Evolutionary conservation across 2,113 vertebrate genomes (phyloP).

Genomic region (Oceanodroma tethys): DNA sequence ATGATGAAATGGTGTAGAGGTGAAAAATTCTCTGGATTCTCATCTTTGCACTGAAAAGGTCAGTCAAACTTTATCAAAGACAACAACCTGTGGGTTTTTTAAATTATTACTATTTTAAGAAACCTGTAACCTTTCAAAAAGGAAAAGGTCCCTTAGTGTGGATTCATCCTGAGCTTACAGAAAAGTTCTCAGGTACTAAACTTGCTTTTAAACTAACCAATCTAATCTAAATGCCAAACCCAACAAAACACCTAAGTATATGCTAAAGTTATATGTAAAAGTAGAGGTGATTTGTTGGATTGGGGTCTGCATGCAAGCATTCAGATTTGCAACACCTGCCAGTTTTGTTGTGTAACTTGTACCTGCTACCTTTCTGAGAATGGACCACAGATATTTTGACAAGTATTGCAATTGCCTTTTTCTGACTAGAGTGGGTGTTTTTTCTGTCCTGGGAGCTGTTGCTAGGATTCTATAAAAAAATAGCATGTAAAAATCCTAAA

Average conservation of each 20-base stretch:
- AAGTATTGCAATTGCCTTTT: neutral
- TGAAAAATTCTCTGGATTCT: neutral
- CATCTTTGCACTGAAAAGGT: neutral
- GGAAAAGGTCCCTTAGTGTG: neutral
- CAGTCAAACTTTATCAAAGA: neutral
- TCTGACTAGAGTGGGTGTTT: too few species aligned
- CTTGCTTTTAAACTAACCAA: neutral
- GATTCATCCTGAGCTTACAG: neutral
- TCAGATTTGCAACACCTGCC: neutral
- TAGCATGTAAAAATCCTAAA: neutral
- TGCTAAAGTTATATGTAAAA: neutral
- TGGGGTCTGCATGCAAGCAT: neutral
- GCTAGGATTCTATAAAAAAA: neutral
- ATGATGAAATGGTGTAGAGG: neutral
- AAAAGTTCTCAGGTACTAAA: neutral
- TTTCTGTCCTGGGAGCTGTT: neutral
- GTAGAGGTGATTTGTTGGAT: neutral
- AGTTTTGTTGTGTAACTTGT: neutral
- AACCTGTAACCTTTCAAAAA: neutral
- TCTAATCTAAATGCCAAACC: neutral
- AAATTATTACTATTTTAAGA: neutral
- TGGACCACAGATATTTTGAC: neutral
- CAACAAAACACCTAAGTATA: neutral
- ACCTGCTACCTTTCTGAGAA: neutral
- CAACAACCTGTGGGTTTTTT: neutral